Conservation (phyloP, 1,140 invertebrate genomes). For the Drosophila parvula region DNA sequence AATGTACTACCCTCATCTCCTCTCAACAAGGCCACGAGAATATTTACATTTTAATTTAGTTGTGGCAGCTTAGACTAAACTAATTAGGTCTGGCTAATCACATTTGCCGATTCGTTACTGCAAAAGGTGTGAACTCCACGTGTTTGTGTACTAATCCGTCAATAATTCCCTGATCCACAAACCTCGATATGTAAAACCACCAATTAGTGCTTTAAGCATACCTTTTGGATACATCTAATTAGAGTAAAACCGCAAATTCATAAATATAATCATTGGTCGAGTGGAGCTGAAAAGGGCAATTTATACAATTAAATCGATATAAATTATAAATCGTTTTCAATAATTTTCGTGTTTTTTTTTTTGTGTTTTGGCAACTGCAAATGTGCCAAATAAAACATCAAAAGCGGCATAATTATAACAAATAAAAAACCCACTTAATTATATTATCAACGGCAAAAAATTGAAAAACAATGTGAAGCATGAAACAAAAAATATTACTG, state of each 20-base stretch:
- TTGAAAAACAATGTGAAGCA: slow-evolving; percentile 38
- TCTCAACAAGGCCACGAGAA: not conserved
- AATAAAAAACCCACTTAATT: slow-evolving; percentile 63
- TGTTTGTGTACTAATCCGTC: not conserved
- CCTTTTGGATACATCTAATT: slow-evolving; percentile 39
- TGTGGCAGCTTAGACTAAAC: not conserved
- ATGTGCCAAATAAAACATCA: slow-evolving; percentile 44
- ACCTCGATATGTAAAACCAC: slow-evolving; percentile 43
- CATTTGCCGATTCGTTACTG: slow-evolving; percentile 16
- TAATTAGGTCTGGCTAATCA: slow-evolving; percentile 3
- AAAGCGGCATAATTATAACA: slow-evolving; percentile 68
- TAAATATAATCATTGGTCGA: slow-evolving; percentile 38
- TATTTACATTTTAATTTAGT: no score
- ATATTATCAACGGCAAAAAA: slow-evolving; percentile 43
- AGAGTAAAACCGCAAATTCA: slow-evolving; percentile 40
- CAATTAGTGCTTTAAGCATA: slow-evolving; percentile 41
- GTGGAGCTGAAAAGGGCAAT: slow-evolving; percentile 9
- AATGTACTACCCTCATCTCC: not conserved
- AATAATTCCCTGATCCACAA: slow-evolving; percentile 36
- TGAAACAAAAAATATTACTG: slow-evolving; percentile 12
- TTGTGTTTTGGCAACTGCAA: slow-evolving; percentile 17
- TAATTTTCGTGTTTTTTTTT: slow-evolving; percentile 6
- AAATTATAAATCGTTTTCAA: slow-evolving; percentile 55
- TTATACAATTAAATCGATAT: slow-evolving; percentile 52
- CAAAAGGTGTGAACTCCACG: slow-evolving; percentile 7